Evolutionary conservation across 2,113 vertebrate genomes (phyloP).

Genomic region (Galemys pyrenaicus): DNA sequence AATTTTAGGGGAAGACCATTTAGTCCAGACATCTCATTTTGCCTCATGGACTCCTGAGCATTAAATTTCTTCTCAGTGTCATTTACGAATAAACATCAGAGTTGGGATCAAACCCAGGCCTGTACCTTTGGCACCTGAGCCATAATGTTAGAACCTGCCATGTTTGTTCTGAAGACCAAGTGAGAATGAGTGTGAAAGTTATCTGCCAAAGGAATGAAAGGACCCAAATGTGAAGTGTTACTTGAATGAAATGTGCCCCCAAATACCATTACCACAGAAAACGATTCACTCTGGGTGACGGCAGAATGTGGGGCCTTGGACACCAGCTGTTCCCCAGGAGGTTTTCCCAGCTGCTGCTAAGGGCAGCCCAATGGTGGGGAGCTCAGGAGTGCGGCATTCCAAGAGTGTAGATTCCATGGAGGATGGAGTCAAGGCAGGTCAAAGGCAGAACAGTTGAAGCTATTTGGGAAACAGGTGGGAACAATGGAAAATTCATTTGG

Average conservation of each 20-base stretch:
- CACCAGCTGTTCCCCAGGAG: conserved; percentile 83
- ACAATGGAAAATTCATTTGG: conserved; percentile 76
- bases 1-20: background rate
- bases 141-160: background rate
- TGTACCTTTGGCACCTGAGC: background rate
- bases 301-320: background rate
- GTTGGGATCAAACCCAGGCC: background rate
- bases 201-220: background rate
- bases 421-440: conserved; percentile 58
- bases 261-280: background rate
- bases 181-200: background rate
- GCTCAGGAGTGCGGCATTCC: conserved; percentile 37
- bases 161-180: background rate
- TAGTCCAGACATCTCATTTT: background rate
- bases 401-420: conserved; percentile 26
- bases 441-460: conserved; percentile 79
- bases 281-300: background rate
- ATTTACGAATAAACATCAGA: background rate
- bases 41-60: background rate
- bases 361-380: background rate
- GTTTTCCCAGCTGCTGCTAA: conserved; percentile 84
- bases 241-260: background rate
- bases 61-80: background rate
- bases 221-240: background rate
- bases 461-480: conserved; percentile 83